Evolutionary conservation across 2,113 vertebrate species (phyloP).

Genomic region (Rostratula benghalensis): DNA sequence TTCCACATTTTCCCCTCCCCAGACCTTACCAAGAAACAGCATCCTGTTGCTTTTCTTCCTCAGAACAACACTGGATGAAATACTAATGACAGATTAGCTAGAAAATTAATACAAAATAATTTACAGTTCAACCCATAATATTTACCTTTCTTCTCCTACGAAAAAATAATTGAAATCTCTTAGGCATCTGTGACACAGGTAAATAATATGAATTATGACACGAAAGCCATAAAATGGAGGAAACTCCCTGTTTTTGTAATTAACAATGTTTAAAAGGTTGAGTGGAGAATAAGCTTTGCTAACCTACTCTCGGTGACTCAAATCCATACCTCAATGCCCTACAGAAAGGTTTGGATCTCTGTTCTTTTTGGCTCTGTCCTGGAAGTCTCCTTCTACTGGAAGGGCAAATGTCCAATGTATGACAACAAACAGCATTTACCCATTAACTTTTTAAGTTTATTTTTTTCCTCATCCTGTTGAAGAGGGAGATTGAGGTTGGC

Average conservation of each 20-base stretch:
- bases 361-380: not conserved
- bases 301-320: not conserved
- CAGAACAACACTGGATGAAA: not conserved
- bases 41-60: not conserved
- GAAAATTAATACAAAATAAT: not conserved
- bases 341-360: not conserved
- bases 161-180: not conserved
- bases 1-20: not conserved
- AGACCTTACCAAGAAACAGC: not conserved
- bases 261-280: not conserved
- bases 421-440: not conserved
- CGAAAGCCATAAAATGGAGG: not conserved
- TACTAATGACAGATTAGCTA: not conserved
- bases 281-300: not conserved
- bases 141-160: accelerated
- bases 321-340: not conserved
- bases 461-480: not conserved
- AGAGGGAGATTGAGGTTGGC: not conserved
- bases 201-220: not conserved
- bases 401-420: not conserved
- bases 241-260: not conserved
- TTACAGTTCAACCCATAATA: not conserved
- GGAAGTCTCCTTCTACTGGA: not conserved
- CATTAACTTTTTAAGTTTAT: not conserved
- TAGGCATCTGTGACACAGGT: not conserved